Evolutionary conservation across 2,888 invertebrate genomes (phyloP), one percentile per base, ranked within the genome.

Genomic region (Geophilus truncorum): DNA sequence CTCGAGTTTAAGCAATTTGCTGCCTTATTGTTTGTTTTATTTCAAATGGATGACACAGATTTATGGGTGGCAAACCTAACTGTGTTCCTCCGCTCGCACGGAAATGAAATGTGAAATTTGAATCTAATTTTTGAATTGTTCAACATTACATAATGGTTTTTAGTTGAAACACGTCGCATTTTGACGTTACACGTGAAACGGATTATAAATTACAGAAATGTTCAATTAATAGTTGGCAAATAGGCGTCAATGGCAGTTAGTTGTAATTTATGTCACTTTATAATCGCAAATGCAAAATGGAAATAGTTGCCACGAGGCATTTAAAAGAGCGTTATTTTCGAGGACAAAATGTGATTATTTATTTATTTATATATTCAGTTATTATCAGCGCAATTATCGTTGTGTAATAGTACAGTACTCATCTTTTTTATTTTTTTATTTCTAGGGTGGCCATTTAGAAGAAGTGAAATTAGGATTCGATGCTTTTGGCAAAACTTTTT

Each of bases 401-500:
- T n/a, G n/a, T 9, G 32, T 32, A 32, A 32, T 32, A 32, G 9
- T n/a, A n/a, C n/a, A n/a, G n/a, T n/a, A n/a, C n/a, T n/a, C n/a
- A n/a, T n/a, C 34, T 34, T 34, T 34, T 3, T 40, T 10, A 15
- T 51, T 51, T 28, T 28, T 25, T 70, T 28, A 9, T 70, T 70
- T 70, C 4, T 28, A 70, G 70, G 70, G 70, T n/a, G 25, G 70
- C 28, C 70, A 70, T 23, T 70, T 70, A 70, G 70, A 70, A 4
- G 25, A 28, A 70, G 70, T 70, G 23, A 70, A 70, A n/a, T 25
- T 70, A 70, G 70, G 70, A 70, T 70, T 70, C 15, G 70, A 70
- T 70, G 70, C 70, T 70, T 70, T 70, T 28, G 70, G 70, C 70
- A 70, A 70, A 70, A 70, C 70, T 70, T 70, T 70, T 70, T 70